Evolutionary conservation across 2,797 vertebrate species (phyloP).

Genomic region (Semotilus atromaculatus): DNA sequence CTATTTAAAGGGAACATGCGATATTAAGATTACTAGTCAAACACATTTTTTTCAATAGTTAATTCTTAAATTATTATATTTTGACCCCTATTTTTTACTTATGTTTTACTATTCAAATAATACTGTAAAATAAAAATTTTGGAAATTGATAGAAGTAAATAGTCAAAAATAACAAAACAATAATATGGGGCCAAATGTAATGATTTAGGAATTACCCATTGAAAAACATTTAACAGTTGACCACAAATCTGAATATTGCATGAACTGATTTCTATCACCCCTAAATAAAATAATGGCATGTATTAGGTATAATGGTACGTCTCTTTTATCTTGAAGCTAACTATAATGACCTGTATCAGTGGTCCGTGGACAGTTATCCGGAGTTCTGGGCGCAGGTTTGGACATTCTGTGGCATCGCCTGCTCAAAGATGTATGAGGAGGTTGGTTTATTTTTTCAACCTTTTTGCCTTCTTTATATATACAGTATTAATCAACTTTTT

Average conservation of each 20-base stretch:
- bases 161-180: not conserved
- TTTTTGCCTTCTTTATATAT: not conserved
- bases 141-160: not conserved
- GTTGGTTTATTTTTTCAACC: conserved; percentile 70
- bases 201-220: not conserved
- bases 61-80: not conserved
- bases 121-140: too few species aligned
- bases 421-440: conserved; percentile 87
- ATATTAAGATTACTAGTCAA: not conserved
- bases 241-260: not conserved
- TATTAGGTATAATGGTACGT: not conserved
- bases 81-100: not conserved
- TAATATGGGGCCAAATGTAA: not conserved
- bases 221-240: not conserved
- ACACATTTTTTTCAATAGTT: not conserved
- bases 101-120: not conserved
- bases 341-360: conserved; percentile 92
- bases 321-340: conserved; percentile 75
- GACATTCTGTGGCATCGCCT: conserved; percentile 87
- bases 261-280: not conserved
- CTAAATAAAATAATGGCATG: not conserved
- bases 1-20: not conserved
- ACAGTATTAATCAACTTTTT: too few species aligned
- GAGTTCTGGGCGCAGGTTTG: conserved; percentile 96
- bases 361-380: conserved; percentile 88